A percentile compares a stretch with the other conserved stretches of the same genome.
phyloP scores from a whole-genome alignment of 2,797 vertebrate genomes.

The Staurois parvus region DNA sequence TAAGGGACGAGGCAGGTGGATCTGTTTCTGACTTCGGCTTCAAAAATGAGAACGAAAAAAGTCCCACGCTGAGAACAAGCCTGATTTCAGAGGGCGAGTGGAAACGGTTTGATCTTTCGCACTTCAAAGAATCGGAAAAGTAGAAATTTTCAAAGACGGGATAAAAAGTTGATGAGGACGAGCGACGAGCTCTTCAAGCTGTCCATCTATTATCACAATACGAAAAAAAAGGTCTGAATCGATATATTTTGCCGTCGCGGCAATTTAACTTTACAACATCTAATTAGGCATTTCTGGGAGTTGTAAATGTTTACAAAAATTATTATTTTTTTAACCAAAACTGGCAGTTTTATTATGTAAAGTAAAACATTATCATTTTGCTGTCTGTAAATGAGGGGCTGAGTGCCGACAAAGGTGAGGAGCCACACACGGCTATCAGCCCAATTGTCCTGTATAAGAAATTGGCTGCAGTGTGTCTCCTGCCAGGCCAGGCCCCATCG shows the following conservation, averaged over 20 bases:
- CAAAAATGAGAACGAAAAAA: slow-evolving; percentile 21
- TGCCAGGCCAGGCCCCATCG: too few relatives aligned
- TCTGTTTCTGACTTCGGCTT: slow-evolving; percentile 33
- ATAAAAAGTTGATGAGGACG: slow-evolving; percentile 25
- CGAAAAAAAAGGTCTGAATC: not conserved
- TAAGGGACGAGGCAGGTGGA: slow-evolving; percentile 19
- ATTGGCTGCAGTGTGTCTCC: too few relatives aligned
- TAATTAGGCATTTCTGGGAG: too few relatives aligned
- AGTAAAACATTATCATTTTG: too few relatives aligned
- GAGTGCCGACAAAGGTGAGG: too few relatives aligned
- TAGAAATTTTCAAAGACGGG: slow-evolving; percentile 37
- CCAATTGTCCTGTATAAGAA: too few relatives aligned
- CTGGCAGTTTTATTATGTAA: too few relatives aligned
- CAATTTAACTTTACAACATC: not conserved
- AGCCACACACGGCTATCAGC: too few relatives aligned
- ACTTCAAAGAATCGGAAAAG: slow-evolving; percentile 52
- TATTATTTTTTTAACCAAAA: too few relatives aligned
- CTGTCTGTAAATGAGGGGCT: too few relatives aligned
- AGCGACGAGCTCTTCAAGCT: slow-evolving; percentile 7
- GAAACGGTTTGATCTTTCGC: slow-evolving; percentile 53
- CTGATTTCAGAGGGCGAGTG: slow-evolving; percentile 30
- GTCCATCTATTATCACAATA: slow-evolving; percentile 10
- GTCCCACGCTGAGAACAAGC: slow-evolving; percentile 53
- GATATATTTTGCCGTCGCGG: not conserved
- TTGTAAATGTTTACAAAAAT: too few relatives aligned